These are phyloP conservation scores for Aplocera efformata DNA, from an alignment of 2,888 invertebrate species.

Conservation along the genomic window DNA sequence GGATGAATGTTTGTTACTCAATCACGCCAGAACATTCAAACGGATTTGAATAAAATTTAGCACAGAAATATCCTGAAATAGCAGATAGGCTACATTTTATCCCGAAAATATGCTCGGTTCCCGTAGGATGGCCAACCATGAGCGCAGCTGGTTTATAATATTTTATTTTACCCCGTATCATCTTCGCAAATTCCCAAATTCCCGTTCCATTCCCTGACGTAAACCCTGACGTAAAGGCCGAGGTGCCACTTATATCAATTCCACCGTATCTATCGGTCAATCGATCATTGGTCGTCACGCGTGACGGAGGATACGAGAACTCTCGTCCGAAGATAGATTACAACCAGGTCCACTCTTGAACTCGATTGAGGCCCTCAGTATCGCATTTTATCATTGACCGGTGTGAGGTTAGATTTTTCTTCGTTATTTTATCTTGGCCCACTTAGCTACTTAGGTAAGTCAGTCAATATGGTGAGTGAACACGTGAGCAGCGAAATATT, in stretches of 20 bases:
- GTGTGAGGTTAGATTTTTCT: slow-evolving; percentile 10
- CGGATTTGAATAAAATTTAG: too few species aligned
- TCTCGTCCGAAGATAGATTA: slow-evolving; percentile 35
- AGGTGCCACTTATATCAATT: slow-evolving; percentile 31
- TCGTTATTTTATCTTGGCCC: slow-evolving; percentile 11
- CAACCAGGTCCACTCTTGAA: slow-evolving; percentile 26
- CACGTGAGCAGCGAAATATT: too few species aligned
- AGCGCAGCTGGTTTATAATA: too few species aligned
- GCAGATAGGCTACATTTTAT: too few species aligned
- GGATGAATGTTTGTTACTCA: too few species aligned
- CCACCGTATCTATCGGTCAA: slow-evolving; percentile 32
- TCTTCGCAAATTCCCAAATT: slow-evolving; percentile 23
- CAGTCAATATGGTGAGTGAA: too few species aligned
- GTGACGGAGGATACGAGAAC: slow-evolving; percentile 30
- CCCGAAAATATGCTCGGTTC: too few species aligned
- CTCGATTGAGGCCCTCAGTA: slow-evolving; percentile 25
- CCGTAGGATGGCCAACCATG: too few species aligned
- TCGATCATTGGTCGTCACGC: slow-evolving; percentile 34
- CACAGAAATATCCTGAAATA: too few species aligned
- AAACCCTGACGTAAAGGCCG: slow-evolving; percentile 19
- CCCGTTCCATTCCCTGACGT: too few species aligned
- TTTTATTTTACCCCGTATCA: neutral
- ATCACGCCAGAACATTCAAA: too few species aligned
- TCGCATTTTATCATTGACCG: slow-evolving; percentile 13
- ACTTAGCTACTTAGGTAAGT: neutral